Evolutionary conservation across 1,140 invertebrate species (phyloP).

Genomic region (Pseudomyrmex sp.): DNA sequence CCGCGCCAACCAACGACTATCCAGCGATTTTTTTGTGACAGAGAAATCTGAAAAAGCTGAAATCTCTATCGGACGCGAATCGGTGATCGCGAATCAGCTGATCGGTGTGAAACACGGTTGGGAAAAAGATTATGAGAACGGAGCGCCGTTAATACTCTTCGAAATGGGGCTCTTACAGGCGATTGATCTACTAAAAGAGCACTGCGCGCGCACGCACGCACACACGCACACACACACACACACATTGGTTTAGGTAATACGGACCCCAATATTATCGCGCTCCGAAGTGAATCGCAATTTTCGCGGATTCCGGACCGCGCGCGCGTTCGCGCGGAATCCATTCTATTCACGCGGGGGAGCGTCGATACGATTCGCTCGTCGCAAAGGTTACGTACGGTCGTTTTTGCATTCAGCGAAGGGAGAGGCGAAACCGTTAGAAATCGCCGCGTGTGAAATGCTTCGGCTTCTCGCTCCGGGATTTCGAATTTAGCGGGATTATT

Average conservation of each 20-base stretch:
- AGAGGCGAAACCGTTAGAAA: background rate
- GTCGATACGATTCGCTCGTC: conserved; percentile 42
- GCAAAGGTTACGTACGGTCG: conserved; percentile 5
- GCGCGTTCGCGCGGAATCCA: background rate
- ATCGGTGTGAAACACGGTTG: background rate
- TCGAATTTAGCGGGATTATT: conserved; percentile 40
- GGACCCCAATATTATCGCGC: conserved; percentile 53
- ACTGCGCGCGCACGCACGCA: background rate
- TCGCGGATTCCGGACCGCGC: conserved; percentile 6
- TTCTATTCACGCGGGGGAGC: conserved; percentile 15
- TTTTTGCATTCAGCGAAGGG: background rate
- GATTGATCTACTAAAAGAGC: conserved; percentile 44
- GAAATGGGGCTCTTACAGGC: conserved; percentile 58
- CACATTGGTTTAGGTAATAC: conserved; percentile 32
- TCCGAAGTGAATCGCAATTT: conserved; percentile 67
- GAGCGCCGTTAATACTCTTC: background rate
- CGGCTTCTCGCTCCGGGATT: background rate
- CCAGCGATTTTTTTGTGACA: conserved; percentile 60
- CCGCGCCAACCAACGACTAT: conserved; percentile 40
- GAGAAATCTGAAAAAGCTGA: conserved; percentile 36
- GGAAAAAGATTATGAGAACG: conserved; percentile 3
- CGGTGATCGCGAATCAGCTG: conserved; percentile 19
- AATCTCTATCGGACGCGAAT: conserved; percentile 2
- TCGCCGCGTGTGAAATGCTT: background rate
- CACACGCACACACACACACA: background rate